Evolutionary conservation across 2,888 invertebrate genomes (phyloP), one percentile per base, ranked within the genome.

Genomic region (Stenichneumon culpator): DNA sequence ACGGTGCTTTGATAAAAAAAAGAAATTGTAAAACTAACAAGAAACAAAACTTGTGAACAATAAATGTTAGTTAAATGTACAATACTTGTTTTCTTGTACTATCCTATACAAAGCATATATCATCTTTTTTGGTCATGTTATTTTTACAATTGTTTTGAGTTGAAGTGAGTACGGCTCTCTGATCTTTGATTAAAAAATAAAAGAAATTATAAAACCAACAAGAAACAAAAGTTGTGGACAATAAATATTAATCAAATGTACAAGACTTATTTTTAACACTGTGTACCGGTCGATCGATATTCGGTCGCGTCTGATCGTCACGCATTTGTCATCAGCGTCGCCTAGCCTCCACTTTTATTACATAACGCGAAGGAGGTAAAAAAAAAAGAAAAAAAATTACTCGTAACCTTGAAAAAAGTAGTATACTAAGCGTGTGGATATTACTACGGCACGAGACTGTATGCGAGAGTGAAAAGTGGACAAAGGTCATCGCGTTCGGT

Each of bases 361-460:
- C 73, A 79, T 78, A 83, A 83, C 78, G 67, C 57, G 63, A 78
- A 72, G 67, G 67, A 78, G 73, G 72, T 73, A 47, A 60, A 83
- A 83, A 83, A 83, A 82, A 72, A 67, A 67, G 78, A 78, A 82
- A 82, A 73, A 67, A 73, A 72, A 83, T 73, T 60, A 79, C 60
- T 14, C 67, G 63, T 83, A 73, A 69, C 82, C 82, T 83, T 83
- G 82, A 79, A 78, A 32, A 73, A 82, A 83, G 78, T 69, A 60
- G 78, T 83, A 78, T 73, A 73, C 44, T 68, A 68, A 11, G 44
- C 25, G 69, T 36, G 50, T 11, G 72, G 57, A 78, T 57, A 82
- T 77, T 73, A 68, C 50, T 57, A 60, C 65, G 11, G 47, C 50
- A 57, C 50, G 36, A 9, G 72, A 32, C 28, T 7, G 63, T 14